Conservation (phyloP, 1,140 invertebrate species). For the Platyscapa corneri region DNA sequence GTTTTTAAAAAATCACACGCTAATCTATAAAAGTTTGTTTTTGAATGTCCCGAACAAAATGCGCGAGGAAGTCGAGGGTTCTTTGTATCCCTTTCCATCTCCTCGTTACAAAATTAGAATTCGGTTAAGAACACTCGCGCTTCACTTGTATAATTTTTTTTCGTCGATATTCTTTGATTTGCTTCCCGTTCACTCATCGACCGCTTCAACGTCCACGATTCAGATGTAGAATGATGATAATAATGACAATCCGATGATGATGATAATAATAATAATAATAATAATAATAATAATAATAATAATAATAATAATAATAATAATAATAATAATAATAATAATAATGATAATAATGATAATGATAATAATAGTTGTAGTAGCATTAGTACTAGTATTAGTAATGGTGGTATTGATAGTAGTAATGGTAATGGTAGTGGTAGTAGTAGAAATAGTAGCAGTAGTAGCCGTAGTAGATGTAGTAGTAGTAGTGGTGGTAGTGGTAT, state of each 20-base stretch:
- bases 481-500: too few relatives aligned
- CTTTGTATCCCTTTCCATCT: neutral
- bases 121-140: neutral
- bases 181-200: neutral
- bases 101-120: conserved; percentile 25
- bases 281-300: neutral
- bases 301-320: conserved; percentile 4
- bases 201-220: neutral
- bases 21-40: conserved; percentile 51
- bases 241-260: neutral
- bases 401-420: conserved; percentile 7
- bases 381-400: conserved; percentile 15
- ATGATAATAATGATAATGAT: conserved; percentile 36
- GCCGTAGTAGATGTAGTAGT: neutral
- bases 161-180: neutral
- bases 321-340: conserved; percentile 45
- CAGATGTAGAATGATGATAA: neutral
- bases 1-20: conserved; percentile 51
- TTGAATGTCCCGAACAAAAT: conserved; percentile 9
- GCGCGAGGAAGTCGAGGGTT: neutral
- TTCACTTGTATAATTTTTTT: conserved; percentile 7
- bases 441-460: conserved; percentile 35
- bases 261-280: neutral
- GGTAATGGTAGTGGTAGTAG: neutral
- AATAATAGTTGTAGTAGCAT: conserved; percentile 18